phyloP scores from a whole-genome alignment of 2,113 vertebrate species.

The Nycticebus coucang region DNA sequence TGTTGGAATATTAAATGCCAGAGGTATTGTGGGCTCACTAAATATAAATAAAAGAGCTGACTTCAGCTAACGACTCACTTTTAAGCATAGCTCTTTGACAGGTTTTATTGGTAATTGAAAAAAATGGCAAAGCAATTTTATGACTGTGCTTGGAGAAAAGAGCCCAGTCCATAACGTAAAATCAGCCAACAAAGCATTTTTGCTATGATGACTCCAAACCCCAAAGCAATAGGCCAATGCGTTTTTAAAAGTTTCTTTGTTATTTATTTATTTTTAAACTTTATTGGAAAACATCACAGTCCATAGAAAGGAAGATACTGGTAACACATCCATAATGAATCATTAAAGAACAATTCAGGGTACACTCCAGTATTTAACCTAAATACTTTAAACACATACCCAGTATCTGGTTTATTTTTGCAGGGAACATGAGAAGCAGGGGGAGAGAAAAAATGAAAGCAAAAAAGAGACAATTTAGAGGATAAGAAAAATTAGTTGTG shows the following conservation, averaged over 20 bases:
- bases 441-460: neutral
- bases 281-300: constrained; percentile 7
- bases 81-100: constrained; percentile 62
- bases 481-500: neutral
- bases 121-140: constrained; percentile 71
- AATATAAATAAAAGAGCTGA: constrained; percentile 81
- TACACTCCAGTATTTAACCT: neutral
- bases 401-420: neutral
- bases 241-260: constrained; percentile 56
- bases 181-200: constrained; percentile 77
- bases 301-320: neutral
- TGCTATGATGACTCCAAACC: constrained; percentile 61
- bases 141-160: constrained; percentile 64
- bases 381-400: neutral
- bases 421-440: no score
- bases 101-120: constrained; percentile 69
- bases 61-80: constrained; percentile 73
- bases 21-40: constrained; percentile 58
- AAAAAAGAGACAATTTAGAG: neutral
- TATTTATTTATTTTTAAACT: constrained; percentile 70
- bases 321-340: neutral
- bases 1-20: constrained; percentile 42
- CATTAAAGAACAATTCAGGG: neutral
- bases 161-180: constrained; percentile 59
- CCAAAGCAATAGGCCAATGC: neutral